Conservation (phyloP, 2,113 vertebrate genomes). For the Genyomyrus donnyi region DNA sequence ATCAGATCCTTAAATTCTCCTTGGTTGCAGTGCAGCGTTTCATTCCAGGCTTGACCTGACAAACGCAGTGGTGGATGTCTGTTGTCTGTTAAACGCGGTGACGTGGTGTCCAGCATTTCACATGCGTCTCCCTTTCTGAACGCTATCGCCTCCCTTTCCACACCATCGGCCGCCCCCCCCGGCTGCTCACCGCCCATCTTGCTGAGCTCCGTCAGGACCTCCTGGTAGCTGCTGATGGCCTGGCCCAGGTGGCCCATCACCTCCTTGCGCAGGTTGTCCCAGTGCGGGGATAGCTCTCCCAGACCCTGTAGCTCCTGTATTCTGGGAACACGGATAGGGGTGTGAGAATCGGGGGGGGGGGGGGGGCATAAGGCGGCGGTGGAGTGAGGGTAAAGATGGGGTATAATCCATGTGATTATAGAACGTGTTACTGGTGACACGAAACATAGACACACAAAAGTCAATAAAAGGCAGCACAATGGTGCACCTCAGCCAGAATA, state of each 20-base stretch:
- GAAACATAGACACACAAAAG: not conserved
- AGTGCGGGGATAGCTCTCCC: slow-evolving; percentile 91
- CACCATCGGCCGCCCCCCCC: not conserved
- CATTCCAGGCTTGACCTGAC: not conserved
- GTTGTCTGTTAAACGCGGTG: not conserved
- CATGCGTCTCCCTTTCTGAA: not conserved
- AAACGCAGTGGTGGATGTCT: not conserved
- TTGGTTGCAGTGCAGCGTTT: not conserved
- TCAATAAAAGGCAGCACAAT: not conserved
- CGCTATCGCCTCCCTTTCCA: not conserved
- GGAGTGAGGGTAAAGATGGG: no score
- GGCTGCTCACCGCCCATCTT: slow-evolving; percentile 74
- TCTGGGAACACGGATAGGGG: slow-evolving; percentile 46
- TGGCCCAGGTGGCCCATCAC: slow-evolving; percentile 84
- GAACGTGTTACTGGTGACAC: not conserved
- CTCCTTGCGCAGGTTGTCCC: slow-evolving; percentile 89
- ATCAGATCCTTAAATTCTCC: not conserved
- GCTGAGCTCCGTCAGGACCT: slow-evolving; percentile 80
- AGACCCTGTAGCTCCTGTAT: slow-evolving; percentile 86
- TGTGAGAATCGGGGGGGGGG: not conserved
- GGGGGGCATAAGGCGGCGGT: not conserved
- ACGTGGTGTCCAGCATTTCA: not conserved
- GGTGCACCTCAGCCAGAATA: not conserved
- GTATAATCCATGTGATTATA: not conserved
- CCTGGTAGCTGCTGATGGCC: slow-evolving; percentile 80